A percentile compares a stretch with the other conserved stretches of the same genome.
phyloP scores from a whole-genome alignment of 2,888 invertebrate genomes.

The Caenorhabditis sinica region DNA sequence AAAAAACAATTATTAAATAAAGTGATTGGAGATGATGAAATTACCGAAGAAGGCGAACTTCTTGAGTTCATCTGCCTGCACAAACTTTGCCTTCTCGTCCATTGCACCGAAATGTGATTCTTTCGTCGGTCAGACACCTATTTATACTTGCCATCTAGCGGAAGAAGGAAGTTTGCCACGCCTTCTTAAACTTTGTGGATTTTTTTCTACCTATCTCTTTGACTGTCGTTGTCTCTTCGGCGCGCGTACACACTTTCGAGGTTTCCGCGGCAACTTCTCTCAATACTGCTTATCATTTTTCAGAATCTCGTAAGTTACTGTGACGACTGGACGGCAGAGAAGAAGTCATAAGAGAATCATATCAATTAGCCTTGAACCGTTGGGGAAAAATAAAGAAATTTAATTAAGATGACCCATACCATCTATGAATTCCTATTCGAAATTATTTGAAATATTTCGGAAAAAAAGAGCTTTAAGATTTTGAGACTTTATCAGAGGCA shows the following conservation, averaged over 20 bases:
- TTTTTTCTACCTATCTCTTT: constrained; percentile 45
- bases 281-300: constrained; percentile 61
- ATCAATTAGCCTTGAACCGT: constrained; percentile 16
- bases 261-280: constrained; percentile 55
- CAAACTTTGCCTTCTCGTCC: constrained; percentile 76
- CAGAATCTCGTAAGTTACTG: constrained; percentile 45
- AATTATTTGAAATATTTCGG: too few species aligned
- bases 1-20: background rate
- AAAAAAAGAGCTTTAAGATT: too few species aligned
- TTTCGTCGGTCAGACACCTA: constrained; percentile 15
- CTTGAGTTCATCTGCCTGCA: constrained; percentile 80
- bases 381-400: background rate
- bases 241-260: constrained; percentile 20
- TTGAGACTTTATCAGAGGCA: too few species aligned
- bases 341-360: constrained; percentile 10
- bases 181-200: constrained; percentile 66
- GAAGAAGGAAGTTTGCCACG: constrained; percentile 62
- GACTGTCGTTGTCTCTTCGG: constrained; percentile 28
- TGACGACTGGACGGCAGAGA: constrained; percentile 24
- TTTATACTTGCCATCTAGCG: constrained; percentile 54
- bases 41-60: constrained; percentile 82
- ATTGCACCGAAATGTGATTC: constrained; percentile 56
- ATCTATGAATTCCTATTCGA: too few species aligned
- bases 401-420: too few species aligned
- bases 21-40: constrained; percentile 10